Conservation (phyloP, 2,113 vertebrate genomes). For the Neoarius graeffei region DNA sequence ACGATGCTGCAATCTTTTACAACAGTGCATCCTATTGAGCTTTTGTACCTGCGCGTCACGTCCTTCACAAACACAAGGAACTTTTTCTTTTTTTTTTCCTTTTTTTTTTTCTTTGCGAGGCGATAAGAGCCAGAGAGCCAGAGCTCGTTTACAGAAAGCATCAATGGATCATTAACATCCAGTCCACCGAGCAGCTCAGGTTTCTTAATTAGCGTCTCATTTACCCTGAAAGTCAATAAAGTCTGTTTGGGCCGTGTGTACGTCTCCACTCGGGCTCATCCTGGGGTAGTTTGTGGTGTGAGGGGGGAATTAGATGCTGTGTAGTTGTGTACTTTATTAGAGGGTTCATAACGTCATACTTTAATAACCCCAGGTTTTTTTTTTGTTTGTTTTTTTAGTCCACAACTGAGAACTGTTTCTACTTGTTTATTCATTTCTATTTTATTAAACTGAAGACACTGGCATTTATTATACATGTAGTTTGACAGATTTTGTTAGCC, state of each 20-base stretch:
- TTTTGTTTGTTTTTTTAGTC: neutral
- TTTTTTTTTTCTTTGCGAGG: neutral
- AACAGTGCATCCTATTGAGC: neutral
- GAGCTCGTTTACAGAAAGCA: conserved; percentile 23
- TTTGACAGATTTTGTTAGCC: neutral
- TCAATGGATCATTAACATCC: conserved; percentile 35
- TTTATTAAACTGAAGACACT: neutral
- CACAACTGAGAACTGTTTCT: neutral
- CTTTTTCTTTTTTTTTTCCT: neutral
- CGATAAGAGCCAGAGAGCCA: conserved; percentile 35
- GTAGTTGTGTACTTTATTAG: neutral
- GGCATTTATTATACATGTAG: neutral
- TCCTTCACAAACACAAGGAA: conserved; percentile 10
- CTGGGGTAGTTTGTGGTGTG: neutral
- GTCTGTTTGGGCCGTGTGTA: neutral
- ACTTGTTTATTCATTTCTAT: neutral
- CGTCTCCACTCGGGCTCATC: conserved; percentile 6
- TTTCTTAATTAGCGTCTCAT: conserved; percentile 45
- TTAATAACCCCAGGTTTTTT: neutral
- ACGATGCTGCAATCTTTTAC: neutral
- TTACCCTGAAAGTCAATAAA: conserved; percentile 34
- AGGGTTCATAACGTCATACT: neutral
- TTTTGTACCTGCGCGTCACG: conserved; percentile 1
- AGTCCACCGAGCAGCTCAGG: neutral
- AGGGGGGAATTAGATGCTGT: neutral